Evolutionary conservation across 2,113 vertebrate genomes (phyloP), one percentile per base, ranked within the genome.

Genomic region (Esox niger): DNA sequence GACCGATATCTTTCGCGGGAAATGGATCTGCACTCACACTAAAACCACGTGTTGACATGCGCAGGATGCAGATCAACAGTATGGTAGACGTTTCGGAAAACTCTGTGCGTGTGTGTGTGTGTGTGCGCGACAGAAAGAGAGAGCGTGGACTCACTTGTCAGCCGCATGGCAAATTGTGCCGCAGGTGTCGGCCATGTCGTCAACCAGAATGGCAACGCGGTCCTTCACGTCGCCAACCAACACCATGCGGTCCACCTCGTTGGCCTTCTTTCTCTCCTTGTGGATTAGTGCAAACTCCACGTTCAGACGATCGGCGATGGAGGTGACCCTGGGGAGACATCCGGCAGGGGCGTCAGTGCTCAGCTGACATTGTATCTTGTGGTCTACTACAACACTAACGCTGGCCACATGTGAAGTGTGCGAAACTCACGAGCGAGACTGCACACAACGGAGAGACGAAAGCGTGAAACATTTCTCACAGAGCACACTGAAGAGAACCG

Each of bases 271-370:
- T 74, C 96, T 89, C 80, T 98, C 96, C 67, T 98, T 98, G 88
- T 98, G 96, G 86, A 98, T 98, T 77, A 98, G 90, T 25, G 96
- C 96, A 72, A 98, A 98, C 58, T 98, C 96, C 87, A 98, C 96
- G 47, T 98, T 97, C 64, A 98, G 80, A 26, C 95, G 91, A 87
- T 98, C 95, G 0, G 96, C 96, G 54, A 98, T 98, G 29, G 95
- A 98, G 4, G 96, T 98, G 69, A 98, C 96, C 47, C 95, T 98
- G 86, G 20, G 27, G 64, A 33, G 7, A 21, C 4, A 38, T 17
- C 20, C 20, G 47, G n/a, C 4, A 49, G 43, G 17, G 1, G 7
- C 8, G n/a, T 4, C 17, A 52, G 47, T 21, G n/a, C 47, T 23
- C 47, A 52, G 47, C 47, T 52, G 17, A 23, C n/a, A 9, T 11